Conservation (phyloP, 2,797 vertebrate genomes). For the Rhinatrema bivittatum region DNA sequence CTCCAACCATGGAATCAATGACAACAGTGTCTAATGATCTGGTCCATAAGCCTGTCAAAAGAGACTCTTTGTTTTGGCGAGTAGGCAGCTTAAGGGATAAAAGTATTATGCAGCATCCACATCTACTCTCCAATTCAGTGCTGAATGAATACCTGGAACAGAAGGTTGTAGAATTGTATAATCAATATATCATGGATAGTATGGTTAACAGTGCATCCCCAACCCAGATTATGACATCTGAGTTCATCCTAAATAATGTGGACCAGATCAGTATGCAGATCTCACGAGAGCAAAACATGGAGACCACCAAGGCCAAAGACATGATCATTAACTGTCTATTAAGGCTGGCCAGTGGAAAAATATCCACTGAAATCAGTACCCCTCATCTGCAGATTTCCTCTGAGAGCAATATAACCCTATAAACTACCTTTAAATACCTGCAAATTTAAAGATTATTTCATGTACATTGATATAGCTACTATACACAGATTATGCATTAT, state of each 20-base stretch:
- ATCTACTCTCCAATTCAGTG: constrained; percentile 82
- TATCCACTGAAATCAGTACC: constrained; percentile 87
- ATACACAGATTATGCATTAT: no score
- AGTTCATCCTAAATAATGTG: constrained; percentile 79
- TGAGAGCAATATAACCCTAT: no score
- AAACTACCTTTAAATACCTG: no score
- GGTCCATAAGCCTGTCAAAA: constrained; percentile 34
- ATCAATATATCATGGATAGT: constrained; percentile 85
- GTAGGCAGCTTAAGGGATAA: constrained; percentile 64
- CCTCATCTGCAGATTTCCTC: constrained; percentile 84
- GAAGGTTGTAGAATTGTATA: constrained; percentile 86
- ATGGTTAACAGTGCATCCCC: constrained; percentile 54
- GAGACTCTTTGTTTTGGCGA: constrained; percentile 69
- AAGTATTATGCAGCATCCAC: constrained; percentile 72
- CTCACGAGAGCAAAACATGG: constrained; percentile 82
- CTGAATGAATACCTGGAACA: constrained; percentile 88
- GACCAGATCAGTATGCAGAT: constrained; percentile 88
- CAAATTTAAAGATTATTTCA: no score
- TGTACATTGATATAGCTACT: no score
- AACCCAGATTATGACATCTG: constrained; percentile 76
- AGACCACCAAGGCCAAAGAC: constrained; percentile 81
- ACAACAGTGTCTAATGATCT: constrained; percentile 21
- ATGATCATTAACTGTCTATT: constrained; percentile 84
- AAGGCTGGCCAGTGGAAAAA: constrained; percentile 72
- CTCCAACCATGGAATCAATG: constrained; percentile 64